These are phyloP conservation scores for Ophioninae sp. DNA, from an alignment of 2,888 invertebrate genomes.

Conservation along the genomic window DNA sequence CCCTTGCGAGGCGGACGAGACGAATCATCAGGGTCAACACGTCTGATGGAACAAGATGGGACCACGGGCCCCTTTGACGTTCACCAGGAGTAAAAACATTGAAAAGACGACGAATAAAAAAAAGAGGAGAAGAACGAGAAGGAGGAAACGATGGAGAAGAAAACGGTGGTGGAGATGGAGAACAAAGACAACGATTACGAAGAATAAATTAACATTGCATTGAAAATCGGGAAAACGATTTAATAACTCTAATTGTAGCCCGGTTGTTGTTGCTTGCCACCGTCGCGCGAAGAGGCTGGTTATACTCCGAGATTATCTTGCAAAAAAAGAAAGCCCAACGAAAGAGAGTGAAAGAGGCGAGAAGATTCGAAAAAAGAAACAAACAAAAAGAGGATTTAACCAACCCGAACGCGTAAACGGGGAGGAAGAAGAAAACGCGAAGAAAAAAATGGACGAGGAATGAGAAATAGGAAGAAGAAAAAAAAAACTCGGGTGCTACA, in stretches of 20 bases:
- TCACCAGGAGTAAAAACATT: conserved; percentile 22
- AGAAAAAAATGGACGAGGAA: neutral
- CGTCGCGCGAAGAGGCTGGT: conserved; percentile 47
- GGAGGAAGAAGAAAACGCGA: conserved; percentile 8
- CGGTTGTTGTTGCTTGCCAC: conserved; percentile 21
- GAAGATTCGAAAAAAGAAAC: neutral
- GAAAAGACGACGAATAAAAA: neutral
- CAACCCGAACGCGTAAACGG: neutral
- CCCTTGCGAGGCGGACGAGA: conserved; percentile 78
- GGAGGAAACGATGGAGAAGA: neutral
- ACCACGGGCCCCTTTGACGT: conserved; percentile 52
- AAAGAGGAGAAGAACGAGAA: conserved; percentile 4
- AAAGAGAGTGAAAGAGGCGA: neutral
- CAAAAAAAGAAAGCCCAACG: conserved; percentile 4
- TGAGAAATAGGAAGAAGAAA: neutral
- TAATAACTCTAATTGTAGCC: too few species aligned
- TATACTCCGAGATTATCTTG: conserved; percentile 32
- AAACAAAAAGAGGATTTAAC: neutral
- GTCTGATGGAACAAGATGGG: conserved; percentile 74
- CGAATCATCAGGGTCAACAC: conserved; percentile 71
- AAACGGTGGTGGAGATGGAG: neutral
- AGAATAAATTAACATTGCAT: neutral
- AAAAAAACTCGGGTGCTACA: conserved; percentile 41
- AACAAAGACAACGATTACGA: neutral
- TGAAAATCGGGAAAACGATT: neutral